Conservation (phyloP, 2,797 vertebrate species). For the Urocyon cinereoargenteus region DNA sequence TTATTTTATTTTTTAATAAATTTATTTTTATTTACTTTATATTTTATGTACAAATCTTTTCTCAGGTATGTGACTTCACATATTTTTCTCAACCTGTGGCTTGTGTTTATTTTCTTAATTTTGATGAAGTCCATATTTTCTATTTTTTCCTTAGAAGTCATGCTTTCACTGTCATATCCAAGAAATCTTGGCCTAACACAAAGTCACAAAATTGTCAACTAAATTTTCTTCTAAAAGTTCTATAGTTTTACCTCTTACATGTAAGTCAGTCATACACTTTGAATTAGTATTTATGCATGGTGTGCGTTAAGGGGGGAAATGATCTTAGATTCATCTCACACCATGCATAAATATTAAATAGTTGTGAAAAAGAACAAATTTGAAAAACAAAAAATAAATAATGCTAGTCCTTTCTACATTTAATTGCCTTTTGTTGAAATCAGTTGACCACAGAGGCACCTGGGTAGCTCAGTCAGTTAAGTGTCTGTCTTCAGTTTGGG, state of each 20-base stretch:
- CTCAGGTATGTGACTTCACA: not conserved
- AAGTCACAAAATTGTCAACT: not conserved
- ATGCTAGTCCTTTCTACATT: not conserved
- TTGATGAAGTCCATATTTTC: not conserved
- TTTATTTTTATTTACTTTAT: not conserved
- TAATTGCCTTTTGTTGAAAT: not conserved
- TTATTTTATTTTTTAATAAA: too few relatives aligned
- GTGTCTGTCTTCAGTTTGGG: too few relatives aligned
- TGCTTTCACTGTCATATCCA: not conserved
- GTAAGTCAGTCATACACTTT: not conserved
- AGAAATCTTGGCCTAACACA: not conserved
- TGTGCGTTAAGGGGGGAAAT: not conserved
- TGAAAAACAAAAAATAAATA: not conserved
- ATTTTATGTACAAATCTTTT: not conserved
- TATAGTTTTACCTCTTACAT: not conserved
- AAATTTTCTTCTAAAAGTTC: not conserved
- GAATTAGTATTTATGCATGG: not conserved
- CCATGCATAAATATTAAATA: not conserved
- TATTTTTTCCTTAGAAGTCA: not conserved
- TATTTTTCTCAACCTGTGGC: not conserved
- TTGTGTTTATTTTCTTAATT: slow-evolving; percentile 7
- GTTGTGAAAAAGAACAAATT: not conserved
- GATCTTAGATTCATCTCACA: not conserved
- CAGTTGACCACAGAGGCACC: not conserved
- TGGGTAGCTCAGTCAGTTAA: too few relatives aligned